Evolutionary conservation across 2,113 vertebrate genomes (phyloP).

Genomic region (Oryzias celebensis): DNA sequence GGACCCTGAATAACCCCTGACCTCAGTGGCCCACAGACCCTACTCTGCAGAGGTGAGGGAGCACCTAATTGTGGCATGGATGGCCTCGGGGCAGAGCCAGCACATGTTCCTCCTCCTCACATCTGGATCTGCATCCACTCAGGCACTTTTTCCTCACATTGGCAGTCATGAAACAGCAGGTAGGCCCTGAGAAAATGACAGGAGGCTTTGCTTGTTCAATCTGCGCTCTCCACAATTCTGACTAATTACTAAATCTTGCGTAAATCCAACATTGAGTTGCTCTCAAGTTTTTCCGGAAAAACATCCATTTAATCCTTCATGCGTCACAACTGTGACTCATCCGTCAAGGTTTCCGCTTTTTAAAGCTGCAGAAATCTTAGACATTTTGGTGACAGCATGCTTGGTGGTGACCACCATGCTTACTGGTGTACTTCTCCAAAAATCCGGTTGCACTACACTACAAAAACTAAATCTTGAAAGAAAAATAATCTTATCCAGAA

Average conservation of each 20-base stretch:
- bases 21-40: slow-evolving; percentile 62
- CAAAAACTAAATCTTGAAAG: no score
- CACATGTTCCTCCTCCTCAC: slow-evolving; percentile 60
- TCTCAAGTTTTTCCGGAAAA: slow-evolving; percentile 38
- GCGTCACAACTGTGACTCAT: slow-evolving; percentile 63
- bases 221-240: slow-evolving; percentile 4
- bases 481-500: no score
- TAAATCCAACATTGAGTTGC: slow-evolving; percentile 17
- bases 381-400: slow-evolving; percentile 53
- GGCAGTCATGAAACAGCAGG: slow-evolving; percentile 49
- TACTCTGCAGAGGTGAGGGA: slow-evolving; percentile 64
- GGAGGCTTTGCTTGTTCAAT: slow-evolving; percentile 1
- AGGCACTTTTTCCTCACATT: slow-evolving; percentile 30
- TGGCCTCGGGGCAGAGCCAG: slow-evolving; percentile 49
- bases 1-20: slow-evolving; percentile 65
- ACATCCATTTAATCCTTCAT: slow-evolving; percentile 35
- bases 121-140: slow-evolving; percentile 54
- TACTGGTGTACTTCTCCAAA: slow-evolving; percentile 11
- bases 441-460: neutral
- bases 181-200: slow-evolving; percentile 24
- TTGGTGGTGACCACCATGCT: slow-evolving; percentile 11
- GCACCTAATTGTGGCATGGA: slow-evolving; percentile 73
- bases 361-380: slow-evolving; percentile 33
- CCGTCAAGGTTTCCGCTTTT: slow-evolving; percentile 34
- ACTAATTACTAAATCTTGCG: slow-evolving; percentile 21